Evolutionary conservation across 1,140 invertebrate genomes (phyloP), one percentile per base, ranked within the genome.

Genomic region (Dendrolimus punctatus): DNA sequence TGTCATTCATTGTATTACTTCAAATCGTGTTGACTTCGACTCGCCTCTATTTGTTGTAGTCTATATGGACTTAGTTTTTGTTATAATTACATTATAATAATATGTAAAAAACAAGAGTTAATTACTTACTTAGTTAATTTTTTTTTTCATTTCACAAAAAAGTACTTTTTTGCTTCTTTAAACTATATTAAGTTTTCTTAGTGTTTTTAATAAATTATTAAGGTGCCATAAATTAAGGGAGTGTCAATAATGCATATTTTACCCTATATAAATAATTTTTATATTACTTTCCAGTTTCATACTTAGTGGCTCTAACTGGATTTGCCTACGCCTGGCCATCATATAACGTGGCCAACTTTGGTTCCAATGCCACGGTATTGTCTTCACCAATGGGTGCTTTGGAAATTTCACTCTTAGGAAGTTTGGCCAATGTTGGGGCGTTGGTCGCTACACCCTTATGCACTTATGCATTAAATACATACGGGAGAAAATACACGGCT

Each of bases 291-390:
- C 7, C 71, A 84, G 80, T 84, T 45, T 66, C 68, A 2, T 73
- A 66, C 39, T 54, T 81, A 6, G 62, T 64, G 6, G 49, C 53
- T 2, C 53, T 77, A 2, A 79, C 71, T 6, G 78, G 78, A 0
- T 73, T 80, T 41, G 56, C 80, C 6, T 84, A 71, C 51, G 73
- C 77, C 1, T 84, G 80, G 80, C 80, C 80, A 0, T 81, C 80
- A 0, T 79, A 75, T 49, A 79, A 72, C 4, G 48, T 74, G 8
- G 64, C 58, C 6, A 73, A 66, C 39, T 84, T 81, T 51, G 54
- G 46, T 36, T 77, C 78, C 4, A 80, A 80, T 39, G 57, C 60
- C 0, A 81, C 80, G 0, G 62, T 76, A 0, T 55, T 84, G 2
- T 68, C 68, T 0, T 50, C 55, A 36, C 73, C 73, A 0, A 76